Base-by-base conservation (phyloP, 2,888 invertebrate species). In the Cataglyphis livida region DNA sequence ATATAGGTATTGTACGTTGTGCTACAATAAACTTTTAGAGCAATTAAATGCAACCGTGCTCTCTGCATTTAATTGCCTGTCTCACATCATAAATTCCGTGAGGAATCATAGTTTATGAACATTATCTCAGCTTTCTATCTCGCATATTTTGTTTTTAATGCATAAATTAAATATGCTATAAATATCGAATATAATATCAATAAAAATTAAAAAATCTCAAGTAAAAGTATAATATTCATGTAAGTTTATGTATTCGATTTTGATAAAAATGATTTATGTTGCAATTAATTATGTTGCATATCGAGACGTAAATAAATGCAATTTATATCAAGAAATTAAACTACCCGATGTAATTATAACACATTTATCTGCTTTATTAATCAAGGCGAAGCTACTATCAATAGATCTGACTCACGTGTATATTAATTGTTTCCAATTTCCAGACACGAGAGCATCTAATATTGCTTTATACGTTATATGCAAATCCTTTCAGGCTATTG, bases 401-500 rank as follows among this genome's bases (percentile, higher is more conserved):
- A 6, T 54, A 54, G 18, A 66, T 28, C 28, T 28, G 28, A 44
- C 9, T 9, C 44, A 44, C 18, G 18, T 18, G 28, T 15, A 59
- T 21, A 35, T 6, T 7, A 18, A 59, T 1, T n/a, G 12, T 21
- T 54, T 68, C 15, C 10, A n/a, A 41, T 54, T 21, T 66, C n/a
- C 44, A 18, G 44, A 48, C 18, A 15, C 25, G 10, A 15, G 10
- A 15, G 0, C 15, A 0, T 54, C 9, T 25, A 57, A 32, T 21
- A 32, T 44, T 48, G 32, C 18, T 59, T 70, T 44, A 44, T 18
- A 35, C 44, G 41, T 66, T 66, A 44, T 41, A n/a, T 12, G 75
- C 35, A 48, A 62, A 81, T 81, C 71, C 38, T 95, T 95, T 51
- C 92, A 96, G 96, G 96, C 96, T 38, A 95, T 97, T 88, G 96